Base-by-base conservation (phyloP, 1,140 invertebrate genomes). In the Dinoponera quadriceps region DNA sequence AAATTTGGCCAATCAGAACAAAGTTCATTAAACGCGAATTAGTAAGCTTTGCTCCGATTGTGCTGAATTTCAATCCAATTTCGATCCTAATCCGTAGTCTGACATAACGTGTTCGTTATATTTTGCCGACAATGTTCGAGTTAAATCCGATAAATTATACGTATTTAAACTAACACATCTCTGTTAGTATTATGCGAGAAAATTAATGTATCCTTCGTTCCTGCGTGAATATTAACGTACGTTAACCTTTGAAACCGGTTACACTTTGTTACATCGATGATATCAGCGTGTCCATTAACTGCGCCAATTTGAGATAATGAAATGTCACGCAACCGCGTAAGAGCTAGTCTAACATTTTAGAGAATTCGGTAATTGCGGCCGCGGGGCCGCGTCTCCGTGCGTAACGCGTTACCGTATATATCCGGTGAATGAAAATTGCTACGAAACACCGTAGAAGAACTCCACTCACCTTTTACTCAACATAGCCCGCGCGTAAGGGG, bases 301-400 rank as follows among this genome's bases (percentile, higher is more conserved):
- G 22, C 22, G 1, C 65, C 22, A 69, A 80, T 80, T 80, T 80
- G 18, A 22, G 13, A 48, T 80, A 69, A 80, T 57, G 18, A 80
- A 77, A 68, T 29, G 18, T 55, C 49, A 57, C 11, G 22, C 75
- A 16, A 3, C 13, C 33, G 33, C 25, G 4, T 27, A 69, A 80
- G 18, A 44, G 63, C 51, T 29, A 20, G 27, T 22, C 22, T 48
- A 59, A 80, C 18, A 57, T 80, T 57, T 69, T 29, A 57, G 51
- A 29, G 57, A 69, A 80, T 80, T 44, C 27, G 22, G 18, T 22
- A 69, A 57, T 69, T 48, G 44, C 54, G 44, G 4, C 66, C 25
- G 13, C 3, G 13, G 33, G 13, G 22, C n/a, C 29, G 38, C 14
- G 22, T 14, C n/a, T n/a, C n/a, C n/a, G n/a, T n/a, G n/a, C n/a